Percentiles rank a stretch among this genome's conserved stretches.
Evolutionary conservation across 2,797 vertebrate species (phyloP).

Genomic region (Tachyglossus aculeatus): DNA sequence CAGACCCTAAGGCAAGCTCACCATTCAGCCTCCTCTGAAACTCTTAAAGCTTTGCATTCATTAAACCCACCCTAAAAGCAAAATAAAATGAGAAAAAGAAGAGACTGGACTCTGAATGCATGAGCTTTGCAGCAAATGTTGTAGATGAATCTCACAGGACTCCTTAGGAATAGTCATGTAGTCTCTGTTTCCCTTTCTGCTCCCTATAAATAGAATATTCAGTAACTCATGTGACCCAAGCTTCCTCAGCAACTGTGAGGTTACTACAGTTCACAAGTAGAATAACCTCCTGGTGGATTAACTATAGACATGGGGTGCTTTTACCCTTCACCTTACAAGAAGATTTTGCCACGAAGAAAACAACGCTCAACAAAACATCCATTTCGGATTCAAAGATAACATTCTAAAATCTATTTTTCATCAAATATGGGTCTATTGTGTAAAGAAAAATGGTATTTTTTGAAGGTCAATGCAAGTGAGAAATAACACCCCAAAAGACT

Average conservation of each 20-base stretch:
- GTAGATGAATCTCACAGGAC: not conserved
- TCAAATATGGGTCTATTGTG: no score
- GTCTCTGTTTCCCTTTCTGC: not conserved
- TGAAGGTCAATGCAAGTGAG: no score
- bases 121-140: not conserved
- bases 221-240: conserved; percentile 45
- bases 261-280: conserved; percentile 56
- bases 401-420: no score
- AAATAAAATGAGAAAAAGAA: not conserved
- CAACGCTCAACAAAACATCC: no score
- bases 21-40: not conserved
- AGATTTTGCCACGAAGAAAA: not conserved
- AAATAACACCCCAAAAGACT: no score
- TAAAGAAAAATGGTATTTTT: no score
- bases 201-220: not conserved
- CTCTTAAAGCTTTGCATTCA: not conserved
- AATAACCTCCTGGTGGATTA: not conserved
- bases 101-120: not conserved
- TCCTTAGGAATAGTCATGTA: not conserved
- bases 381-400: no score
- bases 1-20: conserved; percentile 22
- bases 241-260: not conserved
- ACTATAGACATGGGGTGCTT: not conserved
- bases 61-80: not conserved
- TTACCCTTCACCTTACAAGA: not conserved